These are phyloP conservation scores for Xiphophorus birchmanni DNA, from an alignment of 2,797 vertebrate species.

Conservation along the genomic window DNA sequence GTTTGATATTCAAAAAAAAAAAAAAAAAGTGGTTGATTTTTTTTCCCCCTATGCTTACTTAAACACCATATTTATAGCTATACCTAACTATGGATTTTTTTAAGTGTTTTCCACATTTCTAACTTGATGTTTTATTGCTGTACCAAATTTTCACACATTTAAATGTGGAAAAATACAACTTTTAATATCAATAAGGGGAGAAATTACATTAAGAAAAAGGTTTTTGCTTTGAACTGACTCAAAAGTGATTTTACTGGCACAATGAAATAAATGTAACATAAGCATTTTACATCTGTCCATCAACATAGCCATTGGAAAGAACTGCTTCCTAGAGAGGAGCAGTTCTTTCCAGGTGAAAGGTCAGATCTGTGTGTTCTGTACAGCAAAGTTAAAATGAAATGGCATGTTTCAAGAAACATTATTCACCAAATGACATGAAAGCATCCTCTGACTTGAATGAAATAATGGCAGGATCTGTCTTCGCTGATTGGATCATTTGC, in stretches of 20 bases:
- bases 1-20: background rate
- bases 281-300: too few relatives aligned
- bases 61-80: background rate
- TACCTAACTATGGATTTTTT: background rate
- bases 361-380: background rate
- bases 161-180: too few relatives aligned
- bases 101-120: background rate
- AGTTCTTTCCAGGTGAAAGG: background rate
- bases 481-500: constrained; percentile 35
- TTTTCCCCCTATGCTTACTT: background rate
- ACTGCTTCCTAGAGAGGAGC: background rate
- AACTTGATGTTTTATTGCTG: too few relatives aligned
- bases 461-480: constrained; percentile 32
- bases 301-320: background rate
- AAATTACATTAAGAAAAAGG: background rate
- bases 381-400: constrained; percentile 6
- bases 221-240: background rate
- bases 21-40: background rate
- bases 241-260: background rate
- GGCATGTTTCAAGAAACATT: background rate
- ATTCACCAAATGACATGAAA: constrained; percentile 7
- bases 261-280: background rate
- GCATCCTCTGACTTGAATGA: constrained; percentile 20
- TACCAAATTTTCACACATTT: too few relatives aligned
- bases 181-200: too few relatives aligned